Evolutionary conservation across 1,140 invertebrate genomes (phyloP).

Genomic region (Saccostrea glomerata): DNA sequence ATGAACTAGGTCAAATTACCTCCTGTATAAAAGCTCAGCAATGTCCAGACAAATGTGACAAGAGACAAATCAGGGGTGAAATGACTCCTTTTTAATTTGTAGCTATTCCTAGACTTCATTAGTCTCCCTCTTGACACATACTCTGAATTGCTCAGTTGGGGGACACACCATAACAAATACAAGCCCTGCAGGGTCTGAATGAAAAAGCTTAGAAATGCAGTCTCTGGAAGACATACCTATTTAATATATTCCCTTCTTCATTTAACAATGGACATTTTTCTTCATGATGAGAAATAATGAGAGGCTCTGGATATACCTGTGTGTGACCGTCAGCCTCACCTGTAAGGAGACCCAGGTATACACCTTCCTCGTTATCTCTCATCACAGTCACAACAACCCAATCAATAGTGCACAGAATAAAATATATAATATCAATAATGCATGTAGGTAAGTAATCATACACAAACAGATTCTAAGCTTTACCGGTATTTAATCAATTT

Average conservation of each 20-base stretch:
- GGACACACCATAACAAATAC: neutral
- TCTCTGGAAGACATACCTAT: neutral
- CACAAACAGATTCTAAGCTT: neutral
- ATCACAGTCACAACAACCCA: neutral
- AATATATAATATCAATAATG: neutral
- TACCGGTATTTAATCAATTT: slow-evolving; percentile 36
- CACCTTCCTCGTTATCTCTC: neutral
- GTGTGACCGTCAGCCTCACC: neutral
- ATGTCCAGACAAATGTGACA: slow-evolving; percentile 15
- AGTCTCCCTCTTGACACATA: slow-evolving; percentile 12
- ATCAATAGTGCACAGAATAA: slow-evolving; percentile 10
- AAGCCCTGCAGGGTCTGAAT: neutral
- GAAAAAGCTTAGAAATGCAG: neutral
- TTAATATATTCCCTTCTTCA: neutral
- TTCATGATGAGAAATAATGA: neutral
- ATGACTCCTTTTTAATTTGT: slow-evolving; percentile 24
- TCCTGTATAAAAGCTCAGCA: neutral
- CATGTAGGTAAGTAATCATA: neutral
- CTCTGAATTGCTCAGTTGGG: neutral
- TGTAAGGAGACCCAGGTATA: neutral
- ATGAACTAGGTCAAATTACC: slow-evolving; percentile 6
- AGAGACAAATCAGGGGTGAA: slow-evolving; percentile 24
- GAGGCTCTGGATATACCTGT: neutral
- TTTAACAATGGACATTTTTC: neutral
- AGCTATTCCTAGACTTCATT: slow-evolving; percentile 11